phyloP scores from a whole-genome alignment of 1,140 invertebrate genomes.

The Steinernema feltiae region DNA sequence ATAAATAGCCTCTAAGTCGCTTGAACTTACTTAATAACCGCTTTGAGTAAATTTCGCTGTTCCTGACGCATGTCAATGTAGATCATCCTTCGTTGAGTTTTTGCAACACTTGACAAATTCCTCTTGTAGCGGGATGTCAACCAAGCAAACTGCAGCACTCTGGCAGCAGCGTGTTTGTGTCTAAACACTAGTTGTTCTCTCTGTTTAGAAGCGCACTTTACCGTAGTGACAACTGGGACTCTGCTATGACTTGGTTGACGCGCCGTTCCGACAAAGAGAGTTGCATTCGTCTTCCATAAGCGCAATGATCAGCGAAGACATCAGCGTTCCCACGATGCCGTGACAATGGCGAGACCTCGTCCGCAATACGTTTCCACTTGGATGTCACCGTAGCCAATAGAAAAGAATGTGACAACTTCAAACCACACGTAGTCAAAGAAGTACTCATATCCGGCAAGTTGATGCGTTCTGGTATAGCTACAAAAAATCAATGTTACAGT shows the following conservation, averaged over 20 bases:
- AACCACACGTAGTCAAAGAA: slow-evolving; percentile 51
- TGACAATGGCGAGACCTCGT: slow-evolving; percentile 89
- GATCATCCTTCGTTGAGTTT: slow-evolving; percentile 37
- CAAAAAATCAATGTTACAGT: slow-evolving; percentile 13
- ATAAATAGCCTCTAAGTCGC: slow-evolving; percentile 18
- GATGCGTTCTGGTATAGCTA: slow-evolving; percentile 35
- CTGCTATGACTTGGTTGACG: slow-evolving; percentile 52
- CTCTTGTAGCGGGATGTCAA: slow-evolving; percentile 39
- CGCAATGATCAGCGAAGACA: slow-evolving; percentile 51
- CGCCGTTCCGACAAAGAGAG: slow-evolving; percentile 41
- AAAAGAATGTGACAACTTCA: slow-evolving; percentile 55
- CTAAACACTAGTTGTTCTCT: slow-evolving; percentile 25
- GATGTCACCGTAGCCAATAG: slow-evolving; percentile 82
- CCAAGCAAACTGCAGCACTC: slow-evolving; percentile 40
- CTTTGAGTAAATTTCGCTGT: slow-evolving; percentile 41
- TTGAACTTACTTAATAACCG: slow-evolving; percentile 38
- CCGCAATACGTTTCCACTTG: slow-evolving; percentile 99
- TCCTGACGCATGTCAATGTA: slow-evolving; percentile 36
- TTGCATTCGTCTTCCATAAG: slow-evolving; percentile 43
- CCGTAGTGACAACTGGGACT: slow-evolving; percentile 37
- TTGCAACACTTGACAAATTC: slow-evolving; percentile 36
- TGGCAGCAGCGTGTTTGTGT: slow-evolving; percentile 49
- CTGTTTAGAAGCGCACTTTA: slow-evolving; percentile 3
- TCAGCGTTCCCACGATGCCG: slow-evolving; percentile 74
- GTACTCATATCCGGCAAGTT: slow-evolving; percentile 39